Conservation (phyloP, 2,888 invertebrate species). For the Lasioglossum zephyrum region DNA sequence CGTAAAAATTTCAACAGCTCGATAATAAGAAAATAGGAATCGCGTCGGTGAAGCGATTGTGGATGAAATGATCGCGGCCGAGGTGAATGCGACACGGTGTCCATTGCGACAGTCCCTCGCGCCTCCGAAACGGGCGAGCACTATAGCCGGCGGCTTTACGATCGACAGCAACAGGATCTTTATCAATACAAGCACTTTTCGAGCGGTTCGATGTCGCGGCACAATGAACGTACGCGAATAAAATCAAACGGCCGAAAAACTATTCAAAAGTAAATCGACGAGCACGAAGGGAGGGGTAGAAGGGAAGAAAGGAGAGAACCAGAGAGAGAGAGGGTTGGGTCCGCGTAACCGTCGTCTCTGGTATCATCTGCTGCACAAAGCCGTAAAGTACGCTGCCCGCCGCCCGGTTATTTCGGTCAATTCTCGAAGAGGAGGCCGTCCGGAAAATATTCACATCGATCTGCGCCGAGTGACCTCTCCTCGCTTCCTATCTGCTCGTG, state of each 20-base stretch:
- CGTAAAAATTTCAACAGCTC: not conserved
- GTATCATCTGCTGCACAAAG: slow-evolving; percentile 69
- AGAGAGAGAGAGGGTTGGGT: slow-evolving; percentile 7
- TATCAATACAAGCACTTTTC: not conserved
- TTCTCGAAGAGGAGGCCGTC: slow-evolving; percentile 72
- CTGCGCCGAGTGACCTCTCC: slow-evolving; percentile 71
- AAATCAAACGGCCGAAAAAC: not conserved
- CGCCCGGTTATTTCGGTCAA: slow-evolving; percentile 77
- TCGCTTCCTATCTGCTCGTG: slow-evolving; percentile 27
- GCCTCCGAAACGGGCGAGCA: not conserved
- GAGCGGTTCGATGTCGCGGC: slow-evolving; percentile 7
- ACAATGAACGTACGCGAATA: not conserved
- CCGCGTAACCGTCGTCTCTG: slow-evolving; percentile 51
- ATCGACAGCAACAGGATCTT: slow-evolving; percentile 2
- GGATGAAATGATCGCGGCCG: not conserved
- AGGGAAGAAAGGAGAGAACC: slow-evolving; percentile 12
- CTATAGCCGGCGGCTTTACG: not conserved
- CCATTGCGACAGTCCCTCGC: not conserved
- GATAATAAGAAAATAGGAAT: not conserved
- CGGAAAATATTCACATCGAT: slow-evolving; percentile 80
- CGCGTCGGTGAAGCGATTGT: not conserved
- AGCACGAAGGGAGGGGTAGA: not conserved
- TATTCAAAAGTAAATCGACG: slow-evolving; percentile 16
- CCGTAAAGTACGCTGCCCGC: slow-evolving; percentile 66
- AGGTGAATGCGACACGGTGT: not conserved